Evolutionary conservation across 2,113 vertebrate genomes (phyloP), one percentile per base, ranked within the genome.

Genomic region (Sceloporus tristichus): DNA sequence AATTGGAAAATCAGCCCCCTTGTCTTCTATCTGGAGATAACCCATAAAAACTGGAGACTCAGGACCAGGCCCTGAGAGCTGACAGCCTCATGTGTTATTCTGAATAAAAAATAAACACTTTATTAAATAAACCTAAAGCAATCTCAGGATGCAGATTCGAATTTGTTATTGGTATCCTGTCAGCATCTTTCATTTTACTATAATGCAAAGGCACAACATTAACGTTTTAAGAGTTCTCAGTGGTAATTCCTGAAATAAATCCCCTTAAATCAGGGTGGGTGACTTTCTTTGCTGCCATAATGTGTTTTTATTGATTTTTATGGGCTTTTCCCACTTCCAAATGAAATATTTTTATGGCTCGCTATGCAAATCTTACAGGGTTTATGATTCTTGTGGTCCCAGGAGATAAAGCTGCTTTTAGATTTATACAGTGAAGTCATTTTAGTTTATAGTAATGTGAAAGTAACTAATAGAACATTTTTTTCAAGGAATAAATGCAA

Each of bases 231-330:
- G 34, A 65, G 5, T 13, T 86, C 82, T 91, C 66, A 1, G 8
- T 87, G 89, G 82, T 81, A 90, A 88, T 77, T 81, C 29, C 29
- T 5, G 5, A 92, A 92, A 90, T 71, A 86, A 90, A 68, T 82
- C 53, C 29, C 18, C 4, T 66, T 48, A 80, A 65, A 84, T 53
- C 48, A 82, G 59, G 48, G 38, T 90, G 34, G 0, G 11, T 91
- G 7, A 70, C 82, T 78, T 23, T 85, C 82, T 92, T 88, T 42
- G 53, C 29, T 84, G 73, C 80, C 77, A 65, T 90, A 93, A 81
- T 2, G 42, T 70, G 1, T 9, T 16, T 40, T 88, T 77, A 7
- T 5, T 92, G 75, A 0, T 88, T 93, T 87, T 91, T 90, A 90
- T 79, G 71, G 11, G 6, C 8, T n/a, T 85, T n/a, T 86, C 25